A percentile compares a stretch with the other conserved stretches of the same genome.
These are phyloP conservation scores for Lepus townsendii DNA, from an alignment of 2,797 vertebrate genomes.

Conservation along the genomic window DNA sequence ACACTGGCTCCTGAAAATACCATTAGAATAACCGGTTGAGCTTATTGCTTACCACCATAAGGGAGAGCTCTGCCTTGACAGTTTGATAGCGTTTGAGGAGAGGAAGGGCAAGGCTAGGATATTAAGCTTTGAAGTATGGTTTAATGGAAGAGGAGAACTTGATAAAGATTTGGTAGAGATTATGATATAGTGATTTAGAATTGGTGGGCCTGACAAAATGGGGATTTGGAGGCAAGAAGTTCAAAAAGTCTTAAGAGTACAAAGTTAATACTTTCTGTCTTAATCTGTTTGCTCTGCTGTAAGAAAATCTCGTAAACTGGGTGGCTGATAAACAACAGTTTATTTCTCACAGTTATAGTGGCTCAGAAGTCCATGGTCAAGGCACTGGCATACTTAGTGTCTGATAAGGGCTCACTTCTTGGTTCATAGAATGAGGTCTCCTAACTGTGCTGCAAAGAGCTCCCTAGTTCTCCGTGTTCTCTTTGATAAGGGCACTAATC, in stretches of 20 bases:
- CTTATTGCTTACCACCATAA: not conserved
- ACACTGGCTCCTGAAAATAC: not conserved
- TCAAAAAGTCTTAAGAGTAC: not conserved
- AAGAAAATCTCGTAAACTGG: not conserved
- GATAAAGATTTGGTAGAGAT: not conserved
- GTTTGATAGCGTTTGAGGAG: not conserved
- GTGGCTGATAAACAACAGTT: not conserved
- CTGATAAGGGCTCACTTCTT: not conserved
- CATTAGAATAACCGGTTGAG: not conserved
- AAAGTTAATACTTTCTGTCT: not conserved
- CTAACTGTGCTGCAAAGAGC: not conserved
- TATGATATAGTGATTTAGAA: not conserved
- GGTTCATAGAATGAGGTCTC: not conserved
- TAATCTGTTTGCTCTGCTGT: not conserved
- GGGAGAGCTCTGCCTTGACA: not conserved
- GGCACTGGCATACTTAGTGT: not conserved
- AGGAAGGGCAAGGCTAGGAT: not conserved
- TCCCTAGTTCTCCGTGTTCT: not conserved
- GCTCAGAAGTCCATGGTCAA: not conserved
- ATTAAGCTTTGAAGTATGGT: conserved; percentile 21
- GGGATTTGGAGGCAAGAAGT: conserved; percentile 1
- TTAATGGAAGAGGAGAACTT: not conserved
- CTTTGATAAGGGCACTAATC: not conserved
- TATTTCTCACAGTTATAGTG: not conserved
- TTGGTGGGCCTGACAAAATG: not conserved